phyloP scores from a whole-genome alignment of 2,797 vertebrate species.

The Gallinago solitaria region DNA sequence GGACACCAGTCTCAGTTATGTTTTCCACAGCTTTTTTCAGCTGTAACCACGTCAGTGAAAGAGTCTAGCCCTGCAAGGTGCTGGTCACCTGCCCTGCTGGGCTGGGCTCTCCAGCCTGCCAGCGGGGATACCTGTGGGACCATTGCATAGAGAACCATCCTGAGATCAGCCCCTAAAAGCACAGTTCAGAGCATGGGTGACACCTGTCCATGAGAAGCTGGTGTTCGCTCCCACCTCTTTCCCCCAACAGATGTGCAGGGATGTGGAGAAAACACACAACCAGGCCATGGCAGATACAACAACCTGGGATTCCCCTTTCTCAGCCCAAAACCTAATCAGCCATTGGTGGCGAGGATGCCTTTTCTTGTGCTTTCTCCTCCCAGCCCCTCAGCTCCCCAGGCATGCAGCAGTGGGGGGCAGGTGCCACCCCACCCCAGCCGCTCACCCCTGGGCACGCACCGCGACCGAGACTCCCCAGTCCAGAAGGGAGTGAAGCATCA shows the following conservation, averaged over 20 bases:
- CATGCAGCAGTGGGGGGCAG: neutral
- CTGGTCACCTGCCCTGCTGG: neutral
- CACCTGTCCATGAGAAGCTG: neutral
- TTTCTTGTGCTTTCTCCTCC: neutral
- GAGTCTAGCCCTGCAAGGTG: neutral
- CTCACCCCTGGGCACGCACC: neutral
- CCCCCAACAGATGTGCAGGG: accelerated
- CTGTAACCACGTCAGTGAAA: neutral
- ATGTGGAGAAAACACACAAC: neutral
- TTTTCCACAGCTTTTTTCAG: neutral
- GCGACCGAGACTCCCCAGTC: neutral
- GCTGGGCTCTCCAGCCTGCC: neutral
- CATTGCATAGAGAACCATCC: neutral
- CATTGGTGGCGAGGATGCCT: accelerated
- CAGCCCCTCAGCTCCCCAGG: neutral
- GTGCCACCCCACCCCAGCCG: neutral
- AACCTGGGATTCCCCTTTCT: neutral
- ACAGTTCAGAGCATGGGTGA: neutral
- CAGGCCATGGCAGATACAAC: accelerated
- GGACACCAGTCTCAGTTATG: neutral
- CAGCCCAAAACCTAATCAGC: neutral
- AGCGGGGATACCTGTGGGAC: accelerated
- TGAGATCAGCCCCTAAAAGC: neutral
- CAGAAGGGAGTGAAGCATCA: neutral
- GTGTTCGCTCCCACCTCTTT: accelerated